These are phyloP conservation scores for Heterotilapia buettikoferi DNA, from an alignment of 2,113 vertebrate species.

Conservation along the genomic window DNA sequence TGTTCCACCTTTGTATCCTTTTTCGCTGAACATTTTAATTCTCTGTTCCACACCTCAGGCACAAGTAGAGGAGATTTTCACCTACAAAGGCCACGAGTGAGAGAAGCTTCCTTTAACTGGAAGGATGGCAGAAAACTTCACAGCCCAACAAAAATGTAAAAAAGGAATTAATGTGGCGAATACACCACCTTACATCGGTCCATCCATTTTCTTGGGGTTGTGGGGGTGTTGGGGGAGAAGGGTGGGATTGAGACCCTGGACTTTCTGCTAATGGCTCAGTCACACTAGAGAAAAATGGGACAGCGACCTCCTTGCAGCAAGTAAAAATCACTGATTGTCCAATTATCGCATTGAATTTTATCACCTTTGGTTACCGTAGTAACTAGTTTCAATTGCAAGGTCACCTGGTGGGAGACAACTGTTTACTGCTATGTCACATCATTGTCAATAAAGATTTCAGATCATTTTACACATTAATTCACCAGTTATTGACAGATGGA, in stretches of 20 bases:
- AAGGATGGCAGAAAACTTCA: background rate
- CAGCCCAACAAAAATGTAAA: background rate
- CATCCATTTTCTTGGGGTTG: background rate
- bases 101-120: background rate
- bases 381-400: background rate
- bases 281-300: background rate
- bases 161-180: background rate
- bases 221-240: background rate
- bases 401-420: background rate
- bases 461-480: background rate
- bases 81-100: background rate
- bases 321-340: background rate
- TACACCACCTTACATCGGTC: background rate
- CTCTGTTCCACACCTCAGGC: constrained; percentile 22
- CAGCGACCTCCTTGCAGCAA: background rate
- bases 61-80: constrained; percentile 16
- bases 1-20: constrained; percentile 22
- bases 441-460: background rate
- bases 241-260: background rate
- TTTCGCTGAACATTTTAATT: constrained; percentile 41
- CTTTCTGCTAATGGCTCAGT: background rate
- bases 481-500: background rate
- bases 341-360: background rate
- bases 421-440: background rate
- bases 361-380: background rate